Base-by-base conservation (phyloP, 1,140 invertebrate genomes). In the Thaumetopoea pityocampa region DNA sequence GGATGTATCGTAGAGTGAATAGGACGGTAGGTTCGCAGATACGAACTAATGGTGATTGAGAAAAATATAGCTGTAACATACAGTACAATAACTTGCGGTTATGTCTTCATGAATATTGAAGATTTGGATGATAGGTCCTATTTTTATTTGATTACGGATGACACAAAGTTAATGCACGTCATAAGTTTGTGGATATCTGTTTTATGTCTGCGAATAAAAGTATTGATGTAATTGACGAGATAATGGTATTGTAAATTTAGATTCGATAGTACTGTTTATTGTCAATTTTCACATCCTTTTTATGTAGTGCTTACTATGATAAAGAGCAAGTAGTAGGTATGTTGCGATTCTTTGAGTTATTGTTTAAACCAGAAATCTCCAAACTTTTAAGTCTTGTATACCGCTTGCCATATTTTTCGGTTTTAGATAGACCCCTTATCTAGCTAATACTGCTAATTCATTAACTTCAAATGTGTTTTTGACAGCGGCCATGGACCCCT, bases 81-180 rank as follows among this genome's bases (percentile, higher is more conserved):
- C 45, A 50, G 42, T 32, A 59, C 62, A 66, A 77, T 76, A 72
- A 81, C 65, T 74, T 68, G 64, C 56, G 73, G 68, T 80, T 77
- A 84, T 84, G 60, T 66, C 65, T 74, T 80, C 77, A 84, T 84
- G 79, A 81, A 84, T 84, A 84, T 84, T 84, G 74, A 84, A 84
- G 73, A 81, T 71, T 56, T 59, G 57, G 58, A 34, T 70, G 59
- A 56, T 51, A 43, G 59, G 63, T 72, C 67, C 61, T 32, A 14
- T 41, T 69, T 72, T 77, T 74, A 73, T 81, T 78, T 71, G 62
- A 79, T 74, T 69, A 63, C 41, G 28, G 35, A 57, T 50, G 58
- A 63, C 63, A 44, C 49, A 33, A 27, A 52, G 63, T 60, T 71
- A 67, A 78, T 74, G 71, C 38, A 38, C n/a, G 15, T 52, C 59